Evolutionary conservation across 2,888 invertebrate genomes (phyloP).

Genomic region (Mantis religiosa): DNA sequence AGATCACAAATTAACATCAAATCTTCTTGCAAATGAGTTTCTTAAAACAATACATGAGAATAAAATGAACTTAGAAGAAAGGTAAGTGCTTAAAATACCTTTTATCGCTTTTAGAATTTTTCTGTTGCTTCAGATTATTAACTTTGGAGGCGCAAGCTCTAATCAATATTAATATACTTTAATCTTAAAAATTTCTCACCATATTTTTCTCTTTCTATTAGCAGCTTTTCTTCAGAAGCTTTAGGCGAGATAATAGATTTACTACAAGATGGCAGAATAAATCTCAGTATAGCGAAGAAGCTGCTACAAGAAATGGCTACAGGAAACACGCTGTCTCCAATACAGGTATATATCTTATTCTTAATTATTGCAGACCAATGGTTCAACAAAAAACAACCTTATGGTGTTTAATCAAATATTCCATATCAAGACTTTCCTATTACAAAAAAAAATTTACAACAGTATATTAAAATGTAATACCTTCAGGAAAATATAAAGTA

Average conservation of each 20-base stretch:
- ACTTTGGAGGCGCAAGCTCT: too few species aligned
- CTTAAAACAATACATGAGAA: slow-evolving; percentile 62
- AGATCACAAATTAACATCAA: slow-evolving; percentile 57
- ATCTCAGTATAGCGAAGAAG: slow-evolving; percentile 54
- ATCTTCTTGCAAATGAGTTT: slow-evolving; percentile 67
- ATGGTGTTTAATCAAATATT: too few species aligned
- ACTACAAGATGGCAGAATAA: slow-evolving; percentile 57
- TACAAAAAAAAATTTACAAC: too few species aligned
- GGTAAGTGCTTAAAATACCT: slow-evolving; percentile 46
- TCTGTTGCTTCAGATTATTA: neutral
- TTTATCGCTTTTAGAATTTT: neutral
- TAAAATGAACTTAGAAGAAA: slow-evolving; percentile 54
- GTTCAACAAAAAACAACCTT: too few species aligned
- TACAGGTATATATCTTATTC: slow-evolving; percentile 40
- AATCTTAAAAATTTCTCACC: too few species aligned
- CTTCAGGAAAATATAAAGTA: too few species aligned
- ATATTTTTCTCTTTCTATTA: neutral
- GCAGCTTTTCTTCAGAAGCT: slow-evolving; percentile 47
- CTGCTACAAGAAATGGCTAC: slow-evolving; percentile 49
- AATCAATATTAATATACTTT: too few species aligned
- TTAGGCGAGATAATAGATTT: slow-evolving; percentile 61
- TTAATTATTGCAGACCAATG: neutral
- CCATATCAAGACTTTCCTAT: too few species aligned
- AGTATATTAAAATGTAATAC: too few species aligned
- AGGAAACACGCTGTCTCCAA: slow-evolving; percentile 43